Percentiles rank a stretch among this genome's conserved stretches.
Conservation (phyloP, 53 echinoderm and acorn worm species). For the Holothuria scabra region DNA sequence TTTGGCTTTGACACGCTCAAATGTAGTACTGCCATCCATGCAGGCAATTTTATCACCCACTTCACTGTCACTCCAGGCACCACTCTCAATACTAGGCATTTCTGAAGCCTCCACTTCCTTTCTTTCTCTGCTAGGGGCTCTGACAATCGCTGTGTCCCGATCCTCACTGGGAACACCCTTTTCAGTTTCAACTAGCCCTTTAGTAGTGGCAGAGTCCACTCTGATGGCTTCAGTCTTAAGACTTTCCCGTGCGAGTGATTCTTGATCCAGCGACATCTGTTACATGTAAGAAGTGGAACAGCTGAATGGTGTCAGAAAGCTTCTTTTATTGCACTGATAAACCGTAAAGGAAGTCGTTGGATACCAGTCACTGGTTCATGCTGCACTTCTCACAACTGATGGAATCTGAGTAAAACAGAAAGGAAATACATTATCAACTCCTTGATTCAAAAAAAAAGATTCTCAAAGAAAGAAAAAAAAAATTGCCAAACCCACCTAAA, state of each 20-base stretch:
- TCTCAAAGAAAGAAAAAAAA: too few relatives aligned
- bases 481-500: too few relatives aligned
- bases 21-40: not conserved
- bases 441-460: too few relatives aligned
- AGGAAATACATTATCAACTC: too few relatives aligned
- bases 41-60: not conserved
- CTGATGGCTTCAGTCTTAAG: slow-evolving; percentile 3
- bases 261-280: slow-evolving; percentile 44
- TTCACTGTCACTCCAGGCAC: slow-evolving; percentile 29
- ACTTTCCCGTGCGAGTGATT: slow-evolving; percentile 14
- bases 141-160: not conserved
- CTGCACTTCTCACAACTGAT: not conserved
- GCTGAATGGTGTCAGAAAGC: not conserved
- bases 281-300: not conserved
- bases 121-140: not conserved
- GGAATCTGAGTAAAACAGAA: too few relatives aligned
- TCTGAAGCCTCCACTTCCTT: not conserved
- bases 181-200: not conserved
- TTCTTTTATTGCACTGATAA: not conserved
- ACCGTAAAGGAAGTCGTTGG: slow-evolving; percentile 6
- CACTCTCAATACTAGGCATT: slow-evolving; percentile 32
- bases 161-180: not conserved
- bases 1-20: slow-evolving; percentile 77
- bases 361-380: slow-evolving; percentile 4
- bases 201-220: not conserved